Base-by-base conservation (phyloP, 92 coral and sea anemone genomes). In the Parazoanthus atlanticus region DNA sequence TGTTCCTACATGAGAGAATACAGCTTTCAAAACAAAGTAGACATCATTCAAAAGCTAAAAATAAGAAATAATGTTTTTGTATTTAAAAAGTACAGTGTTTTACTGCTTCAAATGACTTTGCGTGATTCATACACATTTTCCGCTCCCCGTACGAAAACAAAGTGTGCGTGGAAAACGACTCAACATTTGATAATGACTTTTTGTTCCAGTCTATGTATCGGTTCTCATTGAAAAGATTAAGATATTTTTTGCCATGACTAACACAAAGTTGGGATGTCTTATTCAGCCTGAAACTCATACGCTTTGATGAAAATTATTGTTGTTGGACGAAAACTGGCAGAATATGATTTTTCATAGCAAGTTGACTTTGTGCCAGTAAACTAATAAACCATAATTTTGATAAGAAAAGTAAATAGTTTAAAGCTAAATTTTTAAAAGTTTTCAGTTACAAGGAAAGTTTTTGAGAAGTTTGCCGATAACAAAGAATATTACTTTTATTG, bases 1-100 rank as follows among this genome's bases (percentile, higher is more conserved):
- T 38, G 85, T 88, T 36, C 46, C 34, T 36, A 12, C 76, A 41
- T 41, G n/a, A 40, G 29, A 71, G 41, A 84, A 70, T n/a, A 28
- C 8, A 21, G 11, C 16, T 38, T 75, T 36, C 15, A 69, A 70
- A 67, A 71, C 78, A 70, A 46, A 70, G 76, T 47, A 33, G 31
- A 84, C 58, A 4, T 69, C 10, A 70, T 12, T 70, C 25, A 74
- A 30, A 46, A 54, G 58, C 84, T 30, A 43, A 70, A 46, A 13
- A 36, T 15, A 32, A 31, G 26, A 67, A 25, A 7, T 10, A 56
- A 81, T 17, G 28, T n/a, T 70, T 66, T 69, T 70, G 61, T 46
- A 26, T 46, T 30, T 5, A 19, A 33, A 12, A 38, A 76, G 17
- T 25, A 61, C 28, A 5, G 69, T 61, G 28, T 61, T 61, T 6